A percentile compares a stretch with the other conserved stretches of the same genome.
These are phyloP conservation scores for Agrilus biguttatus DNA, from an alignment of 2,888 invertebrate species.

Conservation along the genomic window DNA sequence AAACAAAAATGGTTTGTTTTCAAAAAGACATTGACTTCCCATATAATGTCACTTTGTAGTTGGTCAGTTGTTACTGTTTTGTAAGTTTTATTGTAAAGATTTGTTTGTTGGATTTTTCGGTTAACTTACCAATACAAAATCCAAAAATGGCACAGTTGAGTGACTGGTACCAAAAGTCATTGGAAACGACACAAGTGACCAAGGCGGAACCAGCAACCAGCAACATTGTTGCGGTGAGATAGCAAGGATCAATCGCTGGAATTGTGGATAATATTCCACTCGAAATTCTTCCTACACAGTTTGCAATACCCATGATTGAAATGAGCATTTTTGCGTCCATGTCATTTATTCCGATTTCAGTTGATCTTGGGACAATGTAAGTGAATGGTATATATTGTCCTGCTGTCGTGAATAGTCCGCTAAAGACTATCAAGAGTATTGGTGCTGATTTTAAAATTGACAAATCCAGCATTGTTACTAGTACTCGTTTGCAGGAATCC, in stretches of 20 bases:
- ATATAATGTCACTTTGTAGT: too few species aligned
- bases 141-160: constrained; percentile 49
- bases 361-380: constrained; percentile 43
- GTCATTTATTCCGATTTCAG: constrained; percentile 28
- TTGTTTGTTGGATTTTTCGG: too few species aligned
- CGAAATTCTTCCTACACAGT: constrained; percentile 51
- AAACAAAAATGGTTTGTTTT: too few species aligned
- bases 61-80: background rate
- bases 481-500: constrained; percentile 18
- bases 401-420: constrained; percentile 54
- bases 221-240: constrained; percentile 51
- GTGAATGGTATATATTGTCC: constrained; percentile 68
- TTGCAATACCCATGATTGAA: constrained; percentile 58
- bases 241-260: constrained; percentile 44
- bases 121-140: constrained; percentile 46
- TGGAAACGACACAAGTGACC: constrained; percentile 36
- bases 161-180: constrained; percentile 36
- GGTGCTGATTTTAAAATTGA: constrained; percentile 18
- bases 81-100: too few species aligned
- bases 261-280: constrained; percentile 48
- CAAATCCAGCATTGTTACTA: constrained; percentile 25
- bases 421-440: constrained; percentile 26
- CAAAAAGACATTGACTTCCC: too few species aligned
- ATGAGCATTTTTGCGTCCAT: constrained; percentile 41
- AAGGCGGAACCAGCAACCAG: constrained; percentile 48